These are phyloP conservation scores for Aspidiotus destructor DNA, from an alignment of 2,888 invertebrate species.

Conservation along the genomic window DNA sequence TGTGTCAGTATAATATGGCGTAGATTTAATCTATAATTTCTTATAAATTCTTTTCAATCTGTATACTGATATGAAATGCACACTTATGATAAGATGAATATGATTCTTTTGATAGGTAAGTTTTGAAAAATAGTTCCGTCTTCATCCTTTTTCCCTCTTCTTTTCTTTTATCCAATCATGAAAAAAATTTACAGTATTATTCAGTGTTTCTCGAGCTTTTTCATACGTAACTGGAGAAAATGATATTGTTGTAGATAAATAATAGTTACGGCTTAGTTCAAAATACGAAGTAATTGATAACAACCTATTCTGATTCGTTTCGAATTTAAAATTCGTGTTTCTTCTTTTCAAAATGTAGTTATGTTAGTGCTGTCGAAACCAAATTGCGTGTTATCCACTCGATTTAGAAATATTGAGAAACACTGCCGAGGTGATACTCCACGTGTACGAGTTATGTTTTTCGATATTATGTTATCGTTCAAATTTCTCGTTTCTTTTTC, in stretches of 20 bases:
- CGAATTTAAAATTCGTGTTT: too few species aligned
- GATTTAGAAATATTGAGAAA: neutral
- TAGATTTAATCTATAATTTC: neutral
- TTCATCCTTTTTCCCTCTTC: too few species aligned
- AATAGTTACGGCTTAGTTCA: too few species aligned
- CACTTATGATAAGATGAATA: conserved; percentile 10
- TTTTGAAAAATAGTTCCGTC: conserved; percentile 1
- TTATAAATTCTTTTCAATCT: conserved; percentile 9
- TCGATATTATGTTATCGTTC: conserved; percentile 19
- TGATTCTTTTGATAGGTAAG: neutral
- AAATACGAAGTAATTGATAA: too few species aligned
- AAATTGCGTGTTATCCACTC: too few species aligned
- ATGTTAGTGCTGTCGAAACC: too few species aligned
- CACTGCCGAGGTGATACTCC: conserved; percentile 8
- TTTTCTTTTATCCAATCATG: neutral
- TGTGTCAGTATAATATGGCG: conserved; percentile 19
- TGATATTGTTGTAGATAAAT: too few species aligned
- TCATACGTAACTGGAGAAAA: neutral
- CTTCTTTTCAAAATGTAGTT: too few species aligned
- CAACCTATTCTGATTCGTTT: too few species aligned
- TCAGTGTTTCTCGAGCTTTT: neutral
- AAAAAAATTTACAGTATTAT: conserved; percentile 5
- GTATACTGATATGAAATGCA: conserved; percentile 30
- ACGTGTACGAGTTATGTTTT: neutral
- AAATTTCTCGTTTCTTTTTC: conserved; percentile 5